Evolutionary conservation across 2,888 invertebrate species (phyloP).

Genomic region (Rhorus exstirpatorius): DNA sequence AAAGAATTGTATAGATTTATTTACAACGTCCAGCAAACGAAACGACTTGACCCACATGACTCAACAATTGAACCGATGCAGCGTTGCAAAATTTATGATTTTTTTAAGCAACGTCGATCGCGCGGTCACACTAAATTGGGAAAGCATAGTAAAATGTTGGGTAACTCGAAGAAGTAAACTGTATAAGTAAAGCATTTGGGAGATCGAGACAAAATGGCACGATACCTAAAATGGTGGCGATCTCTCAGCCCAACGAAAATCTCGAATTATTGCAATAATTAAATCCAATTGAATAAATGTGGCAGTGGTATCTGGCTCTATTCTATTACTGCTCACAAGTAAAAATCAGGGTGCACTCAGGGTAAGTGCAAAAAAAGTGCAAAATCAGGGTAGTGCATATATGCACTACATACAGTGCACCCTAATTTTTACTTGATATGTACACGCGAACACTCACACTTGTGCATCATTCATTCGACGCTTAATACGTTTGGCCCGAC

Average conservation of each 20-base stretch:
- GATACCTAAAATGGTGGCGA: background rate
- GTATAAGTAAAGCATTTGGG: slow-evolving; percentile 31
- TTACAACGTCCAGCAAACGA: no score
- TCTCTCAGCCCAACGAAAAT: background rate
- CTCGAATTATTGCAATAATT: background rate
- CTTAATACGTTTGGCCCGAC: slow-evolving; percentile 46
- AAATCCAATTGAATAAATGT: background rate
- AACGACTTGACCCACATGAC: no score
- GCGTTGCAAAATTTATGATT: slow-evolving; percentile 37
- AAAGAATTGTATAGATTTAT: no score
- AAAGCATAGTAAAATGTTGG: slow-evolving; percentile 26
- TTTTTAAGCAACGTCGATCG: slow-evolving; percentile 41
- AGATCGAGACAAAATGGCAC: background rate
- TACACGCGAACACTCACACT: slow-evolving; percentile 22
- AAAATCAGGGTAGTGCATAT: no score
- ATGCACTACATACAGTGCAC: no score
- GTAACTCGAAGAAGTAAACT: slow-evolving; percentile 38
- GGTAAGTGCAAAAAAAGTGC: no score
- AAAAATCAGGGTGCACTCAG: no score
- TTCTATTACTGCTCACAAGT: background rate
- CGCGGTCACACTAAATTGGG: slow-evolving; percentile 46
- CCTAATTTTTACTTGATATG: no score
- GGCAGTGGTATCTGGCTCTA: background rate
- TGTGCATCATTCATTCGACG: slow-evolving; percentile 49
- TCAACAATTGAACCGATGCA: no score